Evolutionary conservation across 2,888 invertebrate species (phyloP), one percentile per base, ranked within the genome.

Genomic region (Dusona sp.): DNA sequence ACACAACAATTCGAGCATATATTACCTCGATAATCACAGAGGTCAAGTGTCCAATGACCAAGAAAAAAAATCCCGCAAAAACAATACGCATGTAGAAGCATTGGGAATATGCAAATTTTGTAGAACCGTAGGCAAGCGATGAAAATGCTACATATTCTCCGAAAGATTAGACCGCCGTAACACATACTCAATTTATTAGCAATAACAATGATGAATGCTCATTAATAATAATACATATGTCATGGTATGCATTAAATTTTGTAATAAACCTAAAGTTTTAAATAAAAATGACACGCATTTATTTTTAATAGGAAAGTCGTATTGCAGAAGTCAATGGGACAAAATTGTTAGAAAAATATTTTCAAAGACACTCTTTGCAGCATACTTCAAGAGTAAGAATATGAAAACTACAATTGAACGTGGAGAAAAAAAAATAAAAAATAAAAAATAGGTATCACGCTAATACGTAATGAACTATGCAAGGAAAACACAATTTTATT

Each of bases 91-190:
- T 29, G 22, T 25, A 67, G n/a, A 54, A 48, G 19, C 64, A 51
- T 51, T 42, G 33, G 6, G 29, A 33, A 8, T 67, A 81, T 74
- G 74, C 57, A 67, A 74, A 75, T 54, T 57, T 54, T 11, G 2
- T 36, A 48, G 45, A 65, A n/a, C n/a, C 57, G n/a, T 9, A 8
- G 0, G 7, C 7, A 61, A 19, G 25, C 16, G 25, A 19, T 64
- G 45, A 19, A 13, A 73, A 74, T 74, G 8, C 19, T 51, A 11
- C 11, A 16, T 25, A 13, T 38, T 74, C 16, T n/a, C 54, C 36
- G n/a, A 36, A n/a, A 6, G 0, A 73, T 73, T 54, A 54, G 19
- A 51, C n/a, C 51, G 7, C 13, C 13, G 7, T 3, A 4, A n/a
- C 51, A 51, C 7, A 11, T 9, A 57, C 3, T 57, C 8, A 57